A percentile compares a stretch with the other conserved stretches of the same genome.
These are phyloP conservation scores for Ploceus nigricollis DNA, from an alignment of 2,113 vertebrate species.

Conservation along the genomic window DNA sequence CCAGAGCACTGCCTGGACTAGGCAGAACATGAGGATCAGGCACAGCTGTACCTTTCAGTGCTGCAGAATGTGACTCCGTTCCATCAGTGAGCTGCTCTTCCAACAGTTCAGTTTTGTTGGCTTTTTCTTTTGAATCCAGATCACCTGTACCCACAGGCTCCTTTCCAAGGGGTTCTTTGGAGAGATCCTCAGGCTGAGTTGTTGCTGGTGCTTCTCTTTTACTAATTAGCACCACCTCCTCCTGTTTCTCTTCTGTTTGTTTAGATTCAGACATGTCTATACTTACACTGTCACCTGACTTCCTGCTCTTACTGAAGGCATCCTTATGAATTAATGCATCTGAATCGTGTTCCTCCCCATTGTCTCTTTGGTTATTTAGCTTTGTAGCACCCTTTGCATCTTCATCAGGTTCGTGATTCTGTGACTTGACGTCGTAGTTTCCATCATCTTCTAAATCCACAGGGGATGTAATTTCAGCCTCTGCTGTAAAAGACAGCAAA, in stretches of 20 bases:
- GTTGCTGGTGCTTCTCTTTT: background rate
- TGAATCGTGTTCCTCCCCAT: constrained; percentile 1
- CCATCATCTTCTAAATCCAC: background rate
- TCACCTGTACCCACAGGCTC: background rate
- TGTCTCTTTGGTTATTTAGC: constrained; percentile 44
- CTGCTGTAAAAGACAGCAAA: constrained; percentile 69
- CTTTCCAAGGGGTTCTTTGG: background rate
- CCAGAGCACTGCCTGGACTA: background rate
- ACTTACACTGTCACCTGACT: background rate
- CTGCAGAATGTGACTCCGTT: background rate
- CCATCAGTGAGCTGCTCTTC: background rate
- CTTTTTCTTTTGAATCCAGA: background rate
- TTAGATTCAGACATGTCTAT: constrained; percentile 54
- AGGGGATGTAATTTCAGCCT: background rate
- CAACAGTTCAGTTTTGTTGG: background rate
- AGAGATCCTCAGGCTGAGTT: background rate
- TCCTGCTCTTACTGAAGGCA: constrained; percentile 63
- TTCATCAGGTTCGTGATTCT: background rate
- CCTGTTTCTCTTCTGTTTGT: constrained; percentile 44
- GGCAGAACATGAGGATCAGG: background rate
- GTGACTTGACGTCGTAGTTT: background rate
- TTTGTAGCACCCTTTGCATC: background rate
- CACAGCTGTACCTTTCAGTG: background rate
- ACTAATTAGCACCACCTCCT: background rate
- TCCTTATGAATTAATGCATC: constrained; percentile 65